Evolutionary conservation across 2,888 invertebrate species (phyloP).

Genomic region (Drosophila recens): DNA sequence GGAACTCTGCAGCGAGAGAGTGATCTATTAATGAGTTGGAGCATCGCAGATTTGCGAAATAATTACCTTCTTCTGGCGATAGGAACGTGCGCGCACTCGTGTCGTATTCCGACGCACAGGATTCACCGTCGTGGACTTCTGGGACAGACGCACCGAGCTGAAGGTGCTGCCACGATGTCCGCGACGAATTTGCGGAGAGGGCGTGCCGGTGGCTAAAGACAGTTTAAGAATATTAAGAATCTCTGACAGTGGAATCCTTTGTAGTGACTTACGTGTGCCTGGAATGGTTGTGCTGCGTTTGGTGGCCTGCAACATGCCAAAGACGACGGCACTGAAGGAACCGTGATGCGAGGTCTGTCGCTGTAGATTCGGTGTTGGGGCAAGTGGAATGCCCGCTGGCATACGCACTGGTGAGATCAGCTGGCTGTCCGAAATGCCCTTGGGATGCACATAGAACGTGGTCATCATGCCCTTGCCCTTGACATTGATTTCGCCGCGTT

Average conservation of each 20-base stretch:
- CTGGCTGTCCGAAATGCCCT: conserved; percentile 84
- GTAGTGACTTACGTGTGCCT: conserved; percentile 82
- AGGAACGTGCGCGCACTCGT: conserved; percentile 85
- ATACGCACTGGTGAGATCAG: conserved; percentile 82
- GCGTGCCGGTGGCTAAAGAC: conserved; percentile 83
- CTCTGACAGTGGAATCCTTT: not conserved
- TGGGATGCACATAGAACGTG: conserved; percentile 94
- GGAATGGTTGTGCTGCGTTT: conserved; percentile 84
- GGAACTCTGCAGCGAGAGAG: conserved; percentile 75
- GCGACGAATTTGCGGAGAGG: conserved; percentile 84
- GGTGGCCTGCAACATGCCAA: conserved; percentile 93
- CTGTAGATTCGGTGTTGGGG: conserved; percentile 87
- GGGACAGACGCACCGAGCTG: conserved; percentile 87
- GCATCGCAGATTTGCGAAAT: not conserved
- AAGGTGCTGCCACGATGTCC: conserved; percentile 86
- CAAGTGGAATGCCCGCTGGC: conserved; percentile 85
- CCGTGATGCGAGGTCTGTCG: conserved; percentile 90
- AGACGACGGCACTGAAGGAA: conserved; percentile 94
- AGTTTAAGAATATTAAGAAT: too few species aligned
- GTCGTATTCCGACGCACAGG: conserved; percentile 87
- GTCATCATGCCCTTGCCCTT: conserved; percentile 98
- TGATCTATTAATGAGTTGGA: conserved; percentile 12
- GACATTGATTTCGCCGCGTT: conserved; percentile 94
- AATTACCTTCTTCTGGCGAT: conserved; percentile 84
- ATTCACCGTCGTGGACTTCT: conserved; percentile 85